phyloP scores from a whole-genome alignment of 2,797 vertebrate species.

The Momotus momota region DNA sequence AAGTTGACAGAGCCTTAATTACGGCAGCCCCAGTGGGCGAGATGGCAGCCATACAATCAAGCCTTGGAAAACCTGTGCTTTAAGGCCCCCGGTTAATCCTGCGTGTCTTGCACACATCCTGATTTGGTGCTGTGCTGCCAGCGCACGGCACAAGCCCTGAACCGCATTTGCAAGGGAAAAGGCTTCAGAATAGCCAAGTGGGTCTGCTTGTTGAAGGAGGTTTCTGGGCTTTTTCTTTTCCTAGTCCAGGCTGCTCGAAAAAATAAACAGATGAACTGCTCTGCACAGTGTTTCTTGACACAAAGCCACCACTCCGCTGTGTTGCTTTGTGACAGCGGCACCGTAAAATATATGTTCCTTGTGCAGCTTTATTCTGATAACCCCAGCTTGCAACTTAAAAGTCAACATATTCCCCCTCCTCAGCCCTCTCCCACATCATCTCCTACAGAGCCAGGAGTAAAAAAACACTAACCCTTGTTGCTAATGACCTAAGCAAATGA shows the following conservation, averaged over 20 bases:
- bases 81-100: background rate
- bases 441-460: background rate
- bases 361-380: background rate
- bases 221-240: background rate
- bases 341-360: background rate
- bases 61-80: background rate
- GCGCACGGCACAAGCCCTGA: rapidly evolving
- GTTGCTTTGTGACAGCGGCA: background rate
- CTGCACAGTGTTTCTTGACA: slow-evolving; percentile 35
- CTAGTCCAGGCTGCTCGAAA: background rate
- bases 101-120: background rate
- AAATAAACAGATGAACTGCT: slow-evolving; percentile 19
- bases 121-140: background rate
- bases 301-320: background rate
- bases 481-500: slow-evolving; percentile 7
- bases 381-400: background rate
- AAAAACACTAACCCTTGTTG: background rate
- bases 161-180: rapidly evolving
- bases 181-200: background rate
- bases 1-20: slow-evolving; percentile 25
- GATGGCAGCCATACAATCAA: background rate
- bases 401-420: background rate
- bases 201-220: background rate
- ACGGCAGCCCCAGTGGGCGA: background rate
- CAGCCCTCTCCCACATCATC: background rate